phyloP scores from a whole-genome alignment of 2,113 vertebrate genomes.

The Passer montanus region DNA sequence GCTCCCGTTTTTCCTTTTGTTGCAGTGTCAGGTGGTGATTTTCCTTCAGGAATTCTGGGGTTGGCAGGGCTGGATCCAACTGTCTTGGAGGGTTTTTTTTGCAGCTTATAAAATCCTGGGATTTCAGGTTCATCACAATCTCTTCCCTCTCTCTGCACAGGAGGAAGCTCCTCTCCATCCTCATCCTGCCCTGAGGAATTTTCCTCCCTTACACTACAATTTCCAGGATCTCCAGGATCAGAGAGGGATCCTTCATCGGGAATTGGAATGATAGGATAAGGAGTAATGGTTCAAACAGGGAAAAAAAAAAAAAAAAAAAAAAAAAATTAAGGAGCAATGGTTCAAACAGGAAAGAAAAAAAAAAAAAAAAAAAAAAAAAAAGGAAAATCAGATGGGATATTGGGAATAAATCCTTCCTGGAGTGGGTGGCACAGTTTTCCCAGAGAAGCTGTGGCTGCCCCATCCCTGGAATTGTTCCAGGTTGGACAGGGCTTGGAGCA shows the following conservation, averaged over 20 bases:
- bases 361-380: too few relatives aligned
- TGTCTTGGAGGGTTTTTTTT: too few relatives aligned
- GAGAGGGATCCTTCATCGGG: neutral
- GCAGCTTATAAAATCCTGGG: neutral
- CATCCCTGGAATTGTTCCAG: neutral
- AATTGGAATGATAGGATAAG: neutral
- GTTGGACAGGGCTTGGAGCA: neutral
- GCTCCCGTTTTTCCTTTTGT: neutral
- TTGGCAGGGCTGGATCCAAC: neutral
- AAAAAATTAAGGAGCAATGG: neutral
- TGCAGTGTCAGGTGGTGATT: neutral
- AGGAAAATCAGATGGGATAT: too few relatives aligned
- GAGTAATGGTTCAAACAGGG: neutral
- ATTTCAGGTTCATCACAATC: neutral
- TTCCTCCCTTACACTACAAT: fast-evolving
- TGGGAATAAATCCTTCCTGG: neutral
- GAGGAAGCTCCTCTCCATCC: neutral
- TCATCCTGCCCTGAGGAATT: neutral
- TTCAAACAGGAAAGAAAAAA: neutral
- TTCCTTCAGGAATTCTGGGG: neutral
- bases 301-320: neutral
- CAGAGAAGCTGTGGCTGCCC: neutral
- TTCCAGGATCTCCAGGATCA: neutral
- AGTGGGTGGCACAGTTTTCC: fast-evolving
- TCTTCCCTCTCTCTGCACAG: neutral